These are phyloP conservation scores for Plebejus melissa DNA, from an alignment of 2,888 invertebrate genomes.

Conservation along the genomic window DNA sequence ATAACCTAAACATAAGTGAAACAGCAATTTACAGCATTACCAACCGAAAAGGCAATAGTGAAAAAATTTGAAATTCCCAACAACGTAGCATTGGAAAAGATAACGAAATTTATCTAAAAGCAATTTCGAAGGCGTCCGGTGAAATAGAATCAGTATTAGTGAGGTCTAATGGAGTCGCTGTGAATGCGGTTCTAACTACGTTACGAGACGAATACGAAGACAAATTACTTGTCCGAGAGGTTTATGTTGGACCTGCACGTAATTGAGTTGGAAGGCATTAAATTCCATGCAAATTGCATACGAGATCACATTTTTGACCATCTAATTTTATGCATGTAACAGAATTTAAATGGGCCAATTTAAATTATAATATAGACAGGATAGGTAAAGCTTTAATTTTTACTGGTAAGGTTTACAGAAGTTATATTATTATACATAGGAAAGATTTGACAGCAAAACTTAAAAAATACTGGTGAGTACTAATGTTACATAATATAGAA, in stretches of 20 bases:
- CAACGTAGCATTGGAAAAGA: constrained; percentile 16
- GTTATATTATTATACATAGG: neutral
- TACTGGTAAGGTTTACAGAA: neutral
- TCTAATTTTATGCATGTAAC: neutral
- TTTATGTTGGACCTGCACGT: constrained; percentile 26
- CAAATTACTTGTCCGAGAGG: constrained; percentile 31
- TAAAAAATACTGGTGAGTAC: too few species aligned
- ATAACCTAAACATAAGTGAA: neutral
- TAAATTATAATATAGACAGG: neutral
- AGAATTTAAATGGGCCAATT: neutral
- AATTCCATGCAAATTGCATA: constrained; percentile 24
- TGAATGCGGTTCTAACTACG: constrained; percentile 31
- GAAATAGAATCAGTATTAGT: constrained; percentile 29
- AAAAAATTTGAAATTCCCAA: constrained; percentile 15
- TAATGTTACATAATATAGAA: too few species aligned
- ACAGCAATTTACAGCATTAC: neutral
- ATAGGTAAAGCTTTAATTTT: neutral
- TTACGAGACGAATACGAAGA: constrained; percentile 29
- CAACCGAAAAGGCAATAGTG: neutral
- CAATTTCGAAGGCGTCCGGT: constrained; percentile 26
- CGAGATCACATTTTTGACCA: constrained; percentile 14
- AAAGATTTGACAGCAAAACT: too few species aligned
- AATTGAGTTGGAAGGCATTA: constrained; percentile 29
- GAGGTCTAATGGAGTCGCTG: constrained; percentile 27
- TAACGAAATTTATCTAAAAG: constrained; percentile 27